A percentile compares a stretch with the other conserved stretches of the same genome.
phyloP scores from a whole-genome alignment of 2,113 vertebrate species.

The Halichoeres trimaculatus region DNA sequence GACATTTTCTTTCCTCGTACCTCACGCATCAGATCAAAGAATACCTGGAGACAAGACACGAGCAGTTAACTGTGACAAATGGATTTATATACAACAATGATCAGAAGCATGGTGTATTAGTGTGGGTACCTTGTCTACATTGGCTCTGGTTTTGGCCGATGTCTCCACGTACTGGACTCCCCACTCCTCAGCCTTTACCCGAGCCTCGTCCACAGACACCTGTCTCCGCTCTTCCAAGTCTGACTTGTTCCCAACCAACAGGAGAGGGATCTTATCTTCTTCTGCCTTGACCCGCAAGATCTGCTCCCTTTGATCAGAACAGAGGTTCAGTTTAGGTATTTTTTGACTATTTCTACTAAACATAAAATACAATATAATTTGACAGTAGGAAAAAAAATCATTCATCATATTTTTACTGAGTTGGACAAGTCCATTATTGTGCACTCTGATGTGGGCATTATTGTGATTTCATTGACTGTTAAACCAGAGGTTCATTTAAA shows the following conservation, averaged over 20 bases:
- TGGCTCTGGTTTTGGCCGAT: conserved; percentile 85
- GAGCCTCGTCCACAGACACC: conserved; percentile 75
- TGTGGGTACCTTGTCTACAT: conserved; percentile 80
- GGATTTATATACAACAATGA: background rate
- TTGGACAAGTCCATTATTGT: no score
- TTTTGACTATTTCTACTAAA: no score
- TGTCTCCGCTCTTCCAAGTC: conserved; percentile 80
- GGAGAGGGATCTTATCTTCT: conserved; percentile 80
- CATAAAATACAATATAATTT: no score
- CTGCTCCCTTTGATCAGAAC: conserved; percentile 69
- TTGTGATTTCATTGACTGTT: no score
- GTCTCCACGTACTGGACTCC: conserved; percentile 84
- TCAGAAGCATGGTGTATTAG: background rate
- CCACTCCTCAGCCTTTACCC: conserved; percentile 80
- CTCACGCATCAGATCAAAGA: conserved; percentile 99
- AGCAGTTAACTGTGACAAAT: background rate
- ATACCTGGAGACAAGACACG: conserved; percentile 85
- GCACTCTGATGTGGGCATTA: no score
- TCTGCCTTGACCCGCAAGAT: conserved; percentile 80
- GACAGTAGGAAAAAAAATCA: no score
- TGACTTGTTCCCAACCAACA: conserved; percentile 80
- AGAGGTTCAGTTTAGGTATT: no score
- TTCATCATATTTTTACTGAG: no score
- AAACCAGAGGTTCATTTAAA: no score
- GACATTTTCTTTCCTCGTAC: conserved; percentile 97